Conservation (phyloP, 2,888 invertebrate species). For the Drosophila ustulata region DNA sequence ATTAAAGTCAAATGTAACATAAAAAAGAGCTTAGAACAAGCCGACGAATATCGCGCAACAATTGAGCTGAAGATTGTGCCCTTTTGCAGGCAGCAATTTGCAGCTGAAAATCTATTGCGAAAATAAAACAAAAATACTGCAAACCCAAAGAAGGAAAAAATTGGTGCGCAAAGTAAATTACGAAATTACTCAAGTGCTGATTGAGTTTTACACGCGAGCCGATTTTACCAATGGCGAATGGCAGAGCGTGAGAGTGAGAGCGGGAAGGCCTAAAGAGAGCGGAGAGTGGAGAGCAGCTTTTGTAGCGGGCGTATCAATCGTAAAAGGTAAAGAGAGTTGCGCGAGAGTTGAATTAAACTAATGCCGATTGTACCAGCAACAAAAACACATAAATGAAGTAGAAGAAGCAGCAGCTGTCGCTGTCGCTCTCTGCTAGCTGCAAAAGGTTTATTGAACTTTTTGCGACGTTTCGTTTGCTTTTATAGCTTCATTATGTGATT, state of each 20-base stretch:
- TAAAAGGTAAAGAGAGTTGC: conserved; percentile 14
- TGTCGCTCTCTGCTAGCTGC: conserved; percentile 41
- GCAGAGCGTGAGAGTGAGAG: not conserved
- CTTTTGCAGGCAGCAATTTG: conserved; percentile 42
- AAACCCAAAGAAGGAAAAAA: conserved; percentile 28
- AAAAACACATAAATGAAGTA: not conserved
- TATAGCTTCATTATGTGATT: conserved; percentile 71
- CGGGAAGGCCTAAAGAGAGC: not conserved
- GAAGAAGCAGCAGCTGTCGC: conserved; percentile 21
- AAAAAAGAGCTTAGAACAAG: conserved; percentile 37
- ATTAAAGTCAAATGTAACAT: conserved; percentile 42
- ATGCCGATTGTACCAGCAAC: conserved; percentile 26
- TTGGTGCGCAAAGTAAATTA: conserved; percentile 69
- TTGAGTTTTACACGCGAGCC: conserved; percentile 57
- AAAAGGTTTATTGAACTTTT: conserved; percentile 82
- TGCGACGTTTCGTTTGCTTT: conserved; percentile 61
- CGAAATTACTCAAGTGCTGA: conserved; percentile 70
- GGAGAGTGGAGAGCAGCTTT: conserved; percentile 19
- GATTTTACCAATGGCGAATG: conserved; percentile 42
- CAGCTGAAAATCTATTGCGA: conserved; percentile 47
- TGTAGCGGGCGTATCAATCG: conserved; percentile 28
- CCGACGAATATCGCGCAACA: conserved; percentile 34
- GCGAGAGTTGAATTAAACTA: conserved; percentile 44
- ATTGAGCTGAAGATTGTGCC: conserved; percentile 35
- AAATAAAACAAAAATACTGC: conserved; percentile 21